These are phyloP conservation scores for Aegotheles bennettii DNA, from an alignment of 2,113 vertebrate genomes.

Conservation along the genomic window DNA sequence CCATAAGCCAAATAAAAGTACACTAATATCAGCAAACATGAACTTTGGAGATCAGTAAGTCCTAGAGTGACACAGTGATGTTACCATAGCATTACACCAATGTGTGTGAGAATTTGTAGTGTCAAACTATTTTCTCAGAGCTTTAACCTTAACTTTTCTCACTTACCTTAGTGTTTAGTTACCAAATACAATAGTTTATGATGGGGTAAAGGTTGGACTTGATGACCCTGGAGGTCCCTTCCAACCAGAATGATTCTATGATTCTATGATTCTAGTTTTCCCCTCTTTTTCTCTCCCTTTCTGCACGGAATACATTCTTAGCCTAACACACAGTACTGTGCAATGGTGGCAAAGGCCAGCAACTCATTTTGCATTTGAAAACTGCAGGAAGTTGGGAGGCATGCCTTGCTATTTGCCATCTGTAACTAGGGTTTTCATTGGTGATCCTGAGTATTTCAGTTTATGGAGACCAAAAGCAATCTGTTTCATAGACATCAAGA, in stretches of 20 bases:
- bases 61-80: neutral
- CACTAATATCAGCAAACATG: neutral
- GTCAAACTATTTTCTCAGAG: neutral
- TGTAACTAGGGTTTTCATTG: neutral
- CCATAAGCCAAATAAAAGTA: neutral
- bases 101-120: neutral
- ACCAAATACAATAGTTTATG: neutral
- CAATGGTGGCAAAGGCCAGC: no score
- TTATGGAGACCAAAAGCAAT: neutral
- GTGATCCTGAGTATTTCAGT: neutral
- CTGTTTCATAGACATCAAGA: neutral
- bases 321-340: fast-evolving
- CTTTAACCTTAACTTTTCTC: neutral
- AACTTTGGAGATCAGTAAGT: neutral
- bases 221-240: no score
- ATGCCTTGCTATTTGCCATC: neutral
- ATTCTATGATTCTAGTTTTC: no score
- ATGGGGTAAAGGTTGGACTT: no score
- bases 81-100: neutral
- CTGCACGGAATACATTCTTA: neutral
- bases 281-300: neutral
- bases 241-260: no score
- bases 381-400: neutral
- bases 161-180: neutral
- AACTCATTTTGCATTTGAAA: neutral